A percentile compares a stretch with the other conserved stretches of the same genome.
Conservation (phyloP, 2,797 vertebrate species). For the Amblyraja radiata region DNA sequence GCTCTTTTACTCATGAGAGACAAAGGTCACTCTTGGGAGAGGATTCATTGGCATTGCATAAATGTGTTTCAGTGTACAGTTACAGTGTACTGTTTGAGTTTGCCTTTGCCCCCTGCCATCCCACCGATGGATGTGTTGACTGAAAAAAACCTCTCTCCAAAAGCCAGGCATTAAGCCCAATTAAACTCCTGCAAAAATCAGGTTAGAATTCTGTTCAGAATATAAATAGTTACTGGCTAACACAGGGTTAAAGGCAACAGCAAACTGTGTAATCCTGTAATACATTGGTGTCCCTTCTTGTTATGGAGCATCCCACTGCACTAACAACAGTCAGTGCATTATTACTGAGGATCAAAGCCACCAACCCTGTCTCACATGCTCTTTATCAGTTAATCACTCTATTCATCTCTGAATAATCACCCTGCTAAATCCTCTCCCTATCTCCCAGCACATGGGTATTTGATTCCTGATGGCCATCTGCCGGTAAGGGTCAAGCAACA, state of each 20-base stretch:
- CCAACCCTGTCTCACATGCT: conserved; percentile 66
- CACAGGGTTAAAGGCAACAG: conserved; percentile 31
- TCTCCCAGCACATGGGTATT: conserved; percentile 52
- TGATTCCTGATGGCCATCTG: conserved; percentile 66
- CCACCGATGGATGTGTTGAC: background rate
- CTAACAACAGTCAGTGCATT: conserved; percentile 49
- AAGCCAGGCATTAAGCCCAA: background rate
- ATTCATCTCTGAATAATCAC: conserved; percentile 66
- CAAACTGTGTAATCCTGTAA: conserved; percentile 59
- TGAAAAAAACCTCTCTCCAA: background rate
- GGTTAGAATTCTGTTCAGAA: conserved; percentile 2
- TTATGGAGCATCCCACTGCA: conserved; percentile 51
- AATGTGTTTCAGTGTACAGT: conserved; percentile 10
- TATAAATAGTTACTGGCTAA: background rate
- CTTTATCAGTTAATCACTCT: conserved; percentile 66
- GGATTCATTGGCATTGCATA: background rate
- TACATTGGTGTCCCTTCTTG: conserved; percentile 62
- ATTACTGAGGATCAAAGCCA: conserved; percentile 56
- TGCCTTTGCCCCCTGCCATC: too few species aligned
- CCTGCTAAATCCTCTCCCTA: conserved; percentile 58
- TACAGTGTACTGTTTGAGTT: background rate
- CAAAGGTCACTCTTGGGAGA: background rate
- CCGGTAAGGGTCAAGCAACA: conserved; percentile 52
- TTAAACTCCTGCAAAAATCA: background rate
- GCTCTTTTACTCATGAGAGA: background rate